Conservation (phyloP, 2,888 invertebrate species). For the Luperina testacea region DNA sequence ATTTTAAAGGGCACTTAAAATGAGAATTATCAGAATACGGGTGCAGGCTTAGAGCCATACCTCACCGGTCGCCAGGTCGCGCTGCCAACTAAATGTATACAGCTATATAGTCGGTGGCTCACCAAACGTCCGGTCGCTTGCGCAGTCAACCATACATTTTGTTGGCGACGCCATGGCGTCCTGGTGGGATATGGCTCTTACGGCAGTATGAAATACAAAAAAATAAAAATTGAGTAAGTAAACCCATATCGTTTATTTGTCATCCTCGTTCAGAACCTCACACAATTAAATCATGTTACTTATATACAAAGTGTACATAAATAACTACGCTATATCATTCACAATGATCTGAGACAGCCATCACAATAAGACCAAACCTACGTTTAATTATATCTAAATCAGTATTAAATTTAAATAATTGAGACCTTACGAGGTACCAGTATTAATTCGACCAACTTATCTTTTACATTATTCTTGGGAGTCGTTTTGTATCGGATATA, state of each 20-base stretch:
- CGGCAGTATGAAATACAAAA: not conserved
- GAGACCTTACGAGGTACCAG: constrained; percentile 13
- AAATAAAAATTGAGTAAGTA: not conserved
- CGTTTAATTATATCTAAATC: constrained; percentile 19
- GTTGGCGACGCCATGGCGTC: not conserved
- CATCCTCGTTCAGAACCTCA: constrained; percentile 37
- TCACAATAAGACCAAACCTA: constrained; percentile 39
- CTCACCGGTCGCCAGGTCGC: too few species aligned
- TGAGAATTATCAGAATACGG: not conserved
- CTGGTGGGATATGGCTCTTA: not conserved
- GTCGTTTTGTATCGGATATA: not conserved
- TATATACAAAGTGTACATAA: constrained; percentile 63
- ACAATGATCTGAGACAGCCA: constrained; percentile 53
- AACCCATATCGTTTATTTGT: constrained; percentile 47
- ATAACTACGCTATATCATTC: constrained; percentile 58
- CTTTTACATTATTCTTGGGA: not conserved
- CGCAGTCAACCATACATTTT: not conserved
- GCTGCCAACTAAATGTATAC: not conserved
- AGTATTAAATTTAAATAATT: constrained; percentile 21
- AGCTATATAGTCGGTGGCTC: not conserved
- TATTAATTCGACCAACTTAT: not conserved
- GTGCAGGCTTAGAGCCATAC: not conserved
- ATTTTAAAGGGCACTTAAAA: not conserved
- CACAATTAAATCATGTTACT: constrained; percentile 57
- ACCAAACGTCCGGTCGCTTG: not conserved